Conservation (phyloP, 2,888 invertebrate genomes). For the Apoderus coryli region DNA sequence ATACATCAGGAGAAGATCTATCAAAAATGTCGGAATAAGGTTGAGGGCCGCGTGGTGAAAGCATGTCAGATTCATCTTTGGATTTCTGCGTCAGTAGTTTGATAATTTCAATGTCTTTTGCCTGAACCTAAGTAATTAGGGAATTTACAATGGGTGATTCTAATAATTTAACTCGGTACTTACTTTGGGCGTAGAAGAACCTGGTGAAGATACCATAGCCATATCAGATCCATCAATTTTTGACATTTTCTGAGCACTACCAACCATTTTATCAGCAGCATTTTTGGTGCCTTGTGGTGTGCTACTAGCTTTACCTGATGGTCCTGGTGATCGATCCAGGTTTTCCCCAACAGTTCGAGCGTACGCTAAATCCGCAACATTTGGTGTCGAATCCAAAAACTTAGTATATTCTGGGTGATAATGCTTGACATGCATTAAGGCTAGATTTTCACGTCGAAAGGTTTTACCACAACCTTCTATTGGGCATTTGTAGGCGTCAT, state of each 20-base stretch:
- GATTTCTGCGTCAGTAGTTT: slow-evolving; percentile 27
- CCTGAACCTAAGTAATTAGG: slow-evolving; percentile 9
- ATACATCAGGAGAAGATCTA: slow-evolving; percentile 29
- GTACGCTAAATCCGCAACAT: slow-evolving; percentile 73
- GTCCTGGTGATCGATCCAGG: slow-evolving; percentile 30
- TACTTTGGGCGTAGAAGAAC: too few relatives aligned
- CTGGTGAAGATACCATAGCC: too few relatives aligned
- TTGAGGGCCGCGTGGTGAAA: slow-evolving; percentile 23
- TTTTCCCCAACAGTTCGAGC: slow-evolving; percentile 54
- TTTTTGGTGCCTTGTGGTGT: slow-evolving; percentile 3
- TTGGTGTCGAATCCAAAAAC: slow-evolving; percentile 65
- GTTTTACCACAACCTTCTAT: slow-evolving; percentile 75
- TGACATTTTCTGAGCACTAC: too few relatives aligned
- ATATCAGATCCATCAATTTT: too few relatives aligned
- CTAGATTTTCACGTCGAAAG: slow-evolving; percentile 78
- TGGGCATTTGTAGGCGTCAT: slow-evolving; percentile 55
- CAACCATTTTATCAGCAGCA: too few relatives aligned
- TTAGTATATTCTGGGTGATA: slow-evolving; percentile 73
- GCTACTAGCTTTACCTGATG: slow-evolving; percentile 4
- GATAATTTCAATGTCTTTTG: slow-evolving; percentile 27
- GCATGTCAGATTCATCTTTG: slow-evolving; percentile 15
- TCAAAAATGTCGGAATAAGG: slow-evolving; percentile 30
- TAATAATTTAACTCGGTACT: too few relatives aligned
- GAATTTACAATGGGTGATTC: neutral
- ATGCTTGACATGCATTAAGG: slow-evolving; percentile 90